Percentiles rank a stretch among this genome's conserved stretches.
Evolutionary conservation across 1,140 invertebrate genomes (phyloP).

Genomic region (Anastatus disparis): DNA sequence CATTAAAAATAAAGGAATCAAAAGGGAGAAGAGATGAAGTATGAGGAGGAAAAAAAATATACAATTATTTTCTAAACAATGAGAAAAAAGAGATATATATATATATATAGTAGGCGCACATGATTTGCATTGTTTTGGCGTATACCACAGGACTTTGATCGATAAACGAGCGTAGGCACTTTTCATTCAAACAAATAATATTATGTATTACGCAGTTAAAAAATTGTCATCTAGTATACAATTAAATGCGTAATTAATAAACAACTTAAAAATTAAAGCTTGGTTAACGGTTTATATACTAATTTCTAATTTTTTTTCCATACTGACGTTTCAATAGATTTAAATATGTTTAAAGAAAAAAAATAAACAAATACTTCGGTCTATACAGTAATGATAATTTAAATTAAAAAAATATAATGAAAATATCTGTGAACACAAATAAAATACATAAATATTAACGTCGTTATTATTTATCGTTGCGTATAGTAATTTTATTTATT

Average conservation of each 20-base stretch:
- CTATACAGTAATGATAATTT: too few relatives aligned
- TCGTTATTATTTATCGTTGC: background rate
- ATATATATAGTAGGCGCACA: too few relatives aligned
- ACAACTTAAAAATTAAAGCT: background rate
- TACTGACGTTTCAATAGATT: too few relatives aligned
- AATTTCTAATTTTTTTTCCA: background rate
- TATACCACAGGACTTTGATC: constrained; percentile 21
- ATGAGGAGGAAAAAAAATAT: constrained; percentile 10
- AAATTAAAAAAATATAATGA: too few relatives aligned
- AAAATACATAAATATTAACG: background rate
- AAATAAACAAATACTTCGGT: too few relatives aligned
- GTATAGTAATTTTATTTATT: background rate
- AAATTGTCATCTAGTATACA: constrained; percentile 14
- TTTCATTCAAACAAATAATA: background rate
- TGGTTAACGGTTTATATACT: background rate
- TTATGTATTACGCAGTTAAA: too few relatives aligned
- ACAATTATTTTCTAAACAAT: constrained; percentile 16
- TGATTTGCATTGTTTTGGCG: constrained; percentile 23
- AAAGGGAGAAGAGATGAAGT: background rate
- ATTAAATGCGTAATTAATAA: constrained; percentile 24
- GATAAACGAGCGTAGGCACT: constrained; percentile 16
- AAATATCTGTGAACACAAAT: background rate
- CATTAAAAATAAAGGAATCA: background rate
- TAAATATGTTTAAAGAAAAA: too few relatives aligned
- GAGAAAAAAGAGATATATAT: too few relatives aligned